These are phyloP conservation scores for Eristalinus aeneus DNA, from an alignment of 2,888 invertebrate species.

Conservation along the genomic window DNA sequence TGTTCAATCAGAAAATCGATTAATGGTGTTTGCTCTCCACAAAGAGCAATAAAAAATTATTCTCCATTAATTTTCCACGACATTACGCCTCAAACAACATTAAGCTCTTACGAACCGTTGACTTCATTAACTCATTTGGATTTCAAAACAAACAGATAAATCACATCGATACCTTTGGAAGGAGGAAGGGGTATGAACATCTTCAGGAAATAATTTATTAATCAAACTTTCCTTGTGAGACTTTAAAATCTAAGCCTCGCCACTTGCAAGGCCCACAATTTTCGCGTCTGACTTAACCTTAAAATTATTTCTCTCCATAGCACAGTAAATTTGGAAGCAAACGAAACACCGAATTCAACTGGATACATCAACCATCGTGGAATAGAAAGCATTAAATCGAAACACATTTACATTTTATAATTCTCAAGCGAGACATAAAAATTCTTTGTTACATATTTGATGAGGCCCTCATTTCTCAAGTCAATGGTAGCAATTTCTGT, in stretches of 20 bases:
- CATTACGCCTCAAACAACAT: neutral
- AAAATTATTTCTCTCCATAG: neutral
- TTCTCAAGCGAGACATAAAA: conserved; percentile 43
- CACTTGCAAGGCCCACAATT: neutral
- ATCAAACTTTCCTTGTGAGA: neutral
- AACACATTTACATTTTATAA: conserved; percentile 50
- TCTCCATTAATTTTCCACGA: neutral
- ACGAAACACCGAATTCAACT: neutral
- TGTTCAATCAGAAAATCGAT: too few species aligned
- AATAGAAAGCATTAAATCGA: conserved; percentile 27
- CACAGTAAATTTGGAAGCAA: neutral
- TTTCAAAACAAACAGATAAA: neutral
- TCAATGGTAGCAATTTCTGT: conserved; percentile 27
- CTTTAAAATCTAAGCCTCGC: neutral
- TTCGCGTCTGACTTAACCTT: neutral
- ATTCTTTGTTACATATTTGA: conserved; percentile 43
- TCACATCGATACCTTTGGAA: neutral
- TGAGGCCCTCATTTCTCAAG: conserved; percentile 21
- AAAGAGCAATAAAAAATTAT: neutral
- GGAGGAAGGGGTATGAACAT: neutral
- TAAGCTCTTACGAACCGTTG: neutral
- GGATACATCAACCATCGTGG: neutral
- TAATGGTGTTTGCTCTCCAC: too few species aligned
- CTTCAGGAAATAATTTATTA: too few species aligned
- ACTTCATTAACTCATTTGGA: neutral